A percentile compares a stretch with the other conserved stretches of the same genome.
These are phyloP conservation scores for Rhabdomys dilectus DNA, from an alignment of 2,113 vertebrate genomes.

Conservation along the genomic window DNA sequence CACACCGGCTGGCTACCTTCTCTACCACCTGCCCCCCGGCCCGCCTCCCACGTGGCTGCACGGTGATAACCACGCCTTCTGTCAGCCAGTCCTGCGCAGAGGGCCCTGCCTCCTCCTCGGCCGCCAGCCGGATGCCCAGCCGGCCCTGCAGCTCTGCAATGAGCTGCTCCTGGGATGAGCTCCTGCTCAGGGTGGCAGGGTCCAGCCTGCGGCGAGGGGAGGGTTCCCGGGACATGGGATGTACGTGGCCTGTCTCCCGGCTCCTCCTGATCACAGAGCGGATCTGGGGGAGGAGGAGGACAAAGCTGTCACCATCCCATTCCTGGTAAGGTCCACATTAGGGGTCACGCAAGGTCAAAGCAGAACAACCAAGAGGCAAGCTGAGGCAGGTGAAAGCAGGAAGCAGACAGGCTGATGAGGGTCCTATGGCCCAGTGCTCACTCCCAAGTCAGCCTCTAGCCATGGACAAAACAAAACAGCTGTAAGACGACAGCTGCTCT, in stretches of 20 bases:
- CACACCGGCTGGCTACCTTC: constrained; percentile 87
- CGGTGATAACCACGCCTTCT: constrained; percentile 92
- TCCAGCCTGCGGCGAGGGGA: constrained; percentile 91
- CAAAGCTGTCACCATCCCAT: constrained; percentile 66
- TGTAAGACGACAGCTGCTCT: background rate
- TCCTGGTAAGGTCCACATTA: constrained; percentile 12
- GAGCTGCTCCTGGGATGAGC: constrained; percentile 93
- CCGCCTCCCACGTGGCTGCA: constrained; percentile 90
- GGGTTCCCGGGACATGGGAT: constrained; percentile 96
- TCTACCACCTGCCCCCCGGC: constrained; percentile 87
- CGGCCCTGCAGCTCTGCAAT: constrained; percentile 96
- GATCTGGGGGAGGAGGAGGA: constrained; percentile 90
- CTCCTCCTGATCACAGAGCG: constrained; percentile 98
- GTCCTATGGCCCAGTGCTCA: background rate
- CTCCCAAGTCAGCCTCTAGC: background rate
- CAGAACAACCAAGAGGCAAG: constrained; percentile 7
- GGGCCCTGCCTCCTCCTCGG: constrained; percentile 86
- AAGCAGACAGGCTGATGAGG: background rate
- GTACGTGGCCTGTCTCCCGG: constrained; percentile 94
- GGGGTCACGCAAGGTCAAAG: background rate
- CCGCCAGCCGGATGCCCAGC: constrained; percentile 92
- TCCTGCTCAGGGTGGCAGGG: constrained; percentile 94
- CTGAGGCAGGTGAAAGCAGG: background rate
- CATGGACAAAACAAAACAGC: constrained; percentile 24
- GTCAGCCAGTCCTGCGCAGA: constrained; percentile 93